Evolutionary conservation across 2,888 invertebrate genomes (phyloP).

Genomic region (Drosophila falleni): DNA sequence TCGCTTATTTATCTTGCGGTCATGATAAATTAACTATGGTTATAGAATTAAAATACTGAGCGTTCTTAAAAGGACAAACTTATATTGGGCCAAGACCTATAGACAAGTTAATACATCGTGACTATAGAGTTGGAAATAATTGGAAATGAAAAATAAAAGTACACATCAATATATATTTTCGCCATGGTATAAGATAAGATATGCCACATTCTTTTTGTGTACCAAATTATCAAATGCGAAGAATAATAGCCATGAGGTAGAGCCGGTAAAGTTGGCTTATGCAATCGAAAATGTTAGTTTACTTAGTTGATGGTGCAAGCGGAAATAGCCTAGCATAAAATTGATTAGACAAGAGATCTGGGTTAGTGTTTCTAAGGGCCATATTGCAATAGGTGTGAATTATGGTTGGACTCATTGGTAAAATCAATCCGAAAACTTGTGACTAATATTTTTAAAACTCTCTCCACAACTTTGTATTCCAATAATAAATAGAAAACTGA

Average conservation of each 20-base stretch:
- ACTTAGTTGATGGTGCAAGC: constrained; percentile 33
- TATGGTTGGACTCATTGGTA: constrained; percentile 5
- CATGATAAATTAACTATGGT: background rate
- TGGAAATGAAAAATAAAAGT: constrained; percentile 27
- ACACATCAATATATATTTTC: constrained; percentile 46
- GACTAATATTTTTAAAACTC: background rate
- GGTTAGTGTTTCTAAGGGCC: constrained; percentile 49
- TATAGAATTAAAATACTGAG: background rate
- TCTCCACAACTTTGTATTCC: background rate
- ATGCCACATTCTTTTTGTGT: constrained; percentile 51
- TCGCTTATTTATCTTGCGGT: background rate
- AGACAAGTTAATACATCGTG: constrained; percentile 17
- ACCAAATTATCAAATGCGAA: constrained; percentile 31
- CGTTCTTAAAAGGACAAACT: background rate
- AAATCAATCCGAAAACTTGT: background rate
- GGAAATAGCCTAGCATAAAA: constrained; percentile 60
- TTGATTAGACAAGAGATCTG: constrained; percentile 67
- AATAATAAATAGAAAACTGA: background rate
- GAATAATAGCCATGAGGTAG: constrained; percentile 34
- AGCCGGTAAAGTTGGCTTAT: constrained; percentile 27
- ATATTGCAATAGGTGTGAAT: constrained; percentile 32
- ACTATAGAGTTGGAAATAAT: constrained; percentile 23
- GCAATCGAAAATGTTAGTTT: constrained; percentile 31
- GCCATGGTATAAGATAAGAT: constrained; percentile 62
- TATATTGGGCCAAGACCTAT: constrained; percentile 8